Base-by-base conservation (phyloP, 2,888 invertebrate species). In the Metopia argyrocephala region DNA sequence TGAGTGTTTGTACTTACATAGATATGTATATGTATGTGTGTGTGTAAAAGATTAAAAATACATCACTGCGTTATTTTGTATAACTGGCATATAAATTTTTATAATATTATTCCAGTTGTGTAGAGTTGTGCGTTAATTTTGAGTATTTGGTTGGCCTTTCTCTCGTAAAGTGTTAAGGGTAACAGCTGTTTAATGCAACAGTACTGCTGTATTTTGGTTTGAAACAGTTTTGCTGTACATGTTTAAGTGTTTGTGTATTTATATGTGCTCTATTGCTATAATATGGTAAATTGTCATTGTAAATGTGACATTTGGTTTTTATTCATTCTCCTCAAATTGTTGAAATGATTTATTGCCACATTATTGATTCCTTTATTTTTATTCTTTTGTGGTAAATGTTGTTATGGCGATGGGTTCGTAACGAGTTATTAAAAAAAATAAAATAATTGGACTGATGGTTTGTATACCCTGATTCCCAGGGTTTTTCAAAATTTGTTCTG, bases 131-230 rank as follows among this genome's bases (percentile, higher is more conserved):
- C 9, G 38, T 38, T 46, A 7, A 23, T n/a, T 45, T 15, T 25
- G n/a, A 21, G 38, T 38, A 38, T 61, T 45, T 46, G 62, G n/a
- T n/a, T 31, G 23, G 61, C 62, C 15, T 23, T 46, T 38, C 15
- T 38, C 38, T 38, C 15, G 9, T 12, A 38, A 38, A 15, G 38
- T 15, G 9, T 25, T 27, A 28, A 50, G 46, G 69, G 65, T 69
- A 79, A 75, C 74, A 75, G 74, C 74, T 79, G 74, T 59, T 38
- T 65, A 70, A 70, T 79, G 79, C 74, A 79, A 79, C 79, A 79
- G 69, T 54, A 50, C 5, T 46, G 6, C 12, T n/a, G 1, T 18
- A 23, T 54, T 54, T 59, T 75, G 23, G 28, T 54, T 62, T 25
- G 21, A 62, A 59, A 57, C 62, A 70, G n/a, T n/a, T n/a, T n/a